A percentile compares a stretch with the other conserved stretches of the same genome.
Evolutionary conservation across 2,113 vertebrate genomes (phyloP).

Genomic region (Ptilorrhoa leucosticta): DNA sequence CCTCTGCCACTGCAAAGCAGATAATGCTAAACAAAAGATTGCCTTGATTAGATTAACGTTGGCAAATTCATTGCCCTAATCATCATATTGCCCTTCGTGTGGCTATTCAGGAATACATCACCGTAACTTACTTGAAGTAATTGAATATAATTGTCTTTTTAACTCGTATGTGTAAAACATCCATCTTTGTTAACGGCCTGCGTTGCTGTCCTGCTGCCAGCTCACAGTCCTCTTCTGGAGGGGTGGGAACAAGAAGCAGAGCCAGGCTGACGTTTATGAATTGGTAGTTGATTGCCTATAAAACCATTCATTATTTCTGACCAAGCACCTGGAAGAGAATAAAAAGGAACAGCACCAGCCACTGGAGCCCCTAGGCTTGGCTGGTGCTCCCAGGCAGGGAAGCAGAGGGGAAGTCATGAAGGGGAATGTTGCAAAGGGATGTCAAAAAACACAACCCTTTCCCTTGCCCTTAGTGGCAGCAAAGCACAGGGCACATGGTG

Average conservation of each 20-base stretch:
- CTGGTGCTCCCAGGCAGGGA: not conserved
- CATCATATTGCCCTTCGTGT: slow-evolving; percentile 8
- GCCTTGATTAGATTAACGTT: slow-evolving; percentile 51
- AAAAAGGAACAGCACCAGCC: not conserved
- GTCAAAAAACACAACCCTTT: not conserved
- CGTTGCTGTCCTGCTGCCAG: slow-evolving; percentile 51
- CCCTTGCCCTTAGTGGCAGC: not conserved
- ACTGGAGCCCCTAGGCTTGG: not conserved
- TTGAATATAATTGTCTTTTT: slow-evolving; percentile 68
- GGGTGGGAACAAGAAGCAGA: slow-evolving; percentile 48
- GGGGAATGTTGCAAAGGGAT: not conserved
- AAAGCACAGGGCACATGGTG: not conserved
- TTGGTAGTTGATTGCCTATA: slow-evolving; percentile 58
- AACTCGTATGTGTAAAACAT: slow-evolving; percentile 51
- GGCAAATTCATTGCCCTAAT: slow-evolving; percentile 59
- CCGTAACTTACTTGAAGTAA: slow-evolving; percentile 58
- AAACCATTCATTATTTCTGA: slow-evolving; percentile 57
- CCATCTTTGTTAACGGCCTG: slow-evolving; percentile 32
- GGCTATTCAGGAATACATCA: slow-evolving; percentile 60
- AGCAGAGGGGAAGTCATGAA: not conserved
- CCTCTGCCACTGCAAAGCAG: slow-evolving; percentile 47
- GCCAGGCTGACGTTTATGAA: slow-evolving; percentile 46
- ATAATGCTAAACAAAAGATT: slow-evolving; percentile 56
- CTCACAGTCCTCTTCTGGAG: not conserved
- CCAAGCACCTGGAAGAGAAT: slow-evolving; percentile 50